These are phyloP conservation scores for Pristionchus exspectatus DNA, from an alignment of 2,888 invertebrate genomes.

Conservation along the genomic window DNA sequence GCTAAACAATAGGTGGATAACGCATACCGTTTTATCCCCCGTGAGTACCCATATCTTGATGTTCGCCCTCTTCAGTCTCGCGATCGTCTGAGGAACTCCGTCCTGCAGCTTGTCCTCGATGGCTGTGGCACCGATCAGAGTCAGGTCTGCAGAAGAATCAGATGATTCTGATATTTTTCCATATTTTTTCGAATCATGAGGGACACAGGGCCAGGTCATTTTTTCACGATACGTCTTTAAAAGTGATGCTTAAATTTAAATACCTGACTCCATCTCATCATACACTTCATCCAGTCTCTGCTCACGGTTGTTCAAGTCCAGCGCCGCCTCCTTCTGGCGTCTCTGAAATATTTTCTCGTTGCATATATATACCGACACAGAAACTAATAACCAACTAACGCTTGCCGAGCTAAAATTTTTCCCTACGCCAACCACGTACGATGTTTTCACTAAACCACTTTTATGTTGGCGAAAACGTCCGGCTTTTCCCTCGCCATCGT, in stretches of 20 bases:
- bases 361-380: no score
- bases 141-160: conserved; percentile 84
- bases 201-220: no score
- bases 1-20: no score
- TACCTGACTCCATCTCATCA: conserved; percentile 93
- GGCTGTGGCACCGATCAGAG: conserved; percentile 93
- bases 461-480: no score
- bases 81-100: conserved; percentile 94
- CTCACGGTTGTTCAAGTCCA: conserved; percentile 82
- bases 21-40: conserved; percentile 88
- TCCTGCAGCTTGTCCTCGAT: conserved; percentile 99
- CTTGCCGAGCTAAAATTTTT: no score
- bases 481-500: no score
- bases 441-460: no score
- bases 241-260: not conserved
- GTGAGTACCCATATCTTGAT: conserved; percentile 99
- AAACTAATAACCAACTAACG: no score
- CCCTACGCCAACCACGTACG: no score
- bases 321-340: conserved; percentile 79
- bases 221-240: not conserved
- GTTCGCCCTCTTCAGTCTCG: conserved; percentile 93
- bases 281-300: conserved; percentile 93
- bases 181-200: no score
- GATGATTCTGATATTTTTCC: not conserved
- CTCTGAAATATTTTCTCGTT: conserved; percentile 61